Base-by-base conservation (phyloP, 2,888 invertebrate species). In the Drosophila dives region DNA sequence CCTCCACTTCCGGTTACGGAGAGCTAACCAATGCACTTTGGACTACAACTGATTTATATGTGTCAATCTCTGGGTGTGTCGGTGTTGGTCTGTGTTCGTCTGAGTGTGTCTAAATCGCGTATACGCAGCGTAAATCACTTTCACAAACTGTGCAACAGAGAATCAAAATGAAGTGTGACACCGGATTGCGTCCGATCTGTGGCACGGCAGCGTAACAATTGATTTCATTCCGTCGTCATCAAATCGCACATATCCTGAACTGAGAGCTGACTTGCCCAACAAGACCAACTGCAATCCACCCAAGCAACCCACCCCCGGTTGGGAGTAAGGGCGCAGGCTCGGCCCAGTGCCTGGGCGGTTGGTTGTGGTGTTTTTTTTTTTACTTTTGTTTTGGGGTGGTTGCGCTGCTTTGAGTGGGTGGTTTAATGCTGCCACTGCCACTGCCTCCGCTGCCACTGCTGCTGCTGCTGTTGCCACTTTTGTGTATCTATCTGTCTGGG, bases 131-230 rank as follows among this genome's bases (percentile, higher is more conserved):
- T 82, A 78, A 81, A 89, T 74, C 77, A 79, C 80, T 77, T 74
- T 77, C 55, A 55, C 38, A 54, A 55, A 55, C 38, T 55, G 26
- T 38, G 26, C 77, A 81, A 69, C 29, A 45, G 45, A 45, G 45
- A 45, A 26, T 61, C 32, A 32, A 49, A 55, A 64, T 45, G 55
- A 45, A 51, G 40, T 81, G 74, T 91, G 90, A 91, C 83, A 91
- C 90, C 91, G 91, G 91, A 91, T 90, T 91, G 91, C 91, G 92
- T 92, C 93, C 92, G 93, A 92, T 92, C 92, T 92, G 92, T 91
- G 91, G 91, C 92, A 91, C 92, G 92, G 92, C 90, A 92, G 90
- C 90, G 91, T 91, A 91, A 92, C 93, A 93, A 93, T 93, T 93
- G 93, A 93, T 91, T 91, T 91, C 91, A 91, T 92, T 92, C 91